Conservation (phyloP, 2,888 invertebrate species). For the Sicus ferrugineus region DNA sequence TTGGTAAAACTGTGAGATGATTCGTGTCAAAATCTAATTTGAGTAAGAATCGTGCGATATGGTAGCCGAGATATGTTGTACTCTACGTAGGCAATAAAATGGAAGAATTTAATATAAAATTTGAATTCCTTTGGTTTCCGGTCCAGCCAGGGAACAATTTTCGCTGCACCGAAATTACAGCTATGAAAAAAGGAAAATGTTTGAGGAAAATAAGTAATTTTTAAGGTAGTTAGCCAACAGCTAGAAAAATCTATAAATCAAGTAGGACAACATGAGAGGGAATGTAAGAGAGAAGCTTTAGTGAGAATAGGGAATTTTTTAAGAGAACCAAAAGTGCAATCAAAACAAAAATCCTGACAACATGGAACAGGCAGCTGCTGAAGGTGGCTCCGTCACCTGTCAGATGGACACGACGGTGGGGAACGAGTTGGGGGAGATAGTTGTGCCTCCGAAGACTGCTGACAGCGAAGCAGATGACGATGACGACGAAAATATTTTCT, state of each 20-base stretch:
- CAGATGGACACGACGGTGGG: slow-evolving; percentile 28
- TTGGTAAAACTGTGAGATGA: no score
- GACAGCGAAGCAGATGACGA: slow-evolving; percentile 37
- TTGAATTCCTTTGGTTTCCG: no score
- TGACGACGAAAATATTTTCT: slow-evolving; percentile 51
- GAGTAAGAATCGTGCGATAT: no score
- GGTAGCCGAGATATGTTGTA: no score
- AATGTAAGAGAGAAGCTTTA: not conserved
- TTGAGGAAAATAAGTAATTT: slow-evolving; percentile 6
- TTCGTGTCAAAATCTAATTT: no score
- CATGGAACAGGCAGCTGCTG: slow-evolving; percentile 40
- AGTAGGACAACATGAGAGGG: slow-evolving; percentile 29
- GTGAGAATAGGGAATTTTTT: not conserved
- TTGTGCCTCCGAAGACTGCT: not conserved
- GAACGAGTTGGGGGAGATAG: not conserved
- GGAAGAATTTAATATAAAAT: no score
- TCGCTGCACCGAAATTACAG: no score
- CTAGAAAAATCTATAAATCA: slow-evolving; percentile 47
- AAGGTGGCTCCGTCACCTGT: slow-evolving; percentile 33
- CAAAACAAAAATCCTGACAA: slow-evolving; percentile 27
- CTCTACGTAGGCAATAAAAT: no score
- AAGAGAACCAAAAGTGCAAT: slow-evolving; percentile 5
- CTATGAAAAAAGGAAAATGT: no score
- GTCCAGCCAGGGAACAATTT: no score
- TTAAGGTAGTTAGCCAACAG: slow-evolving; percentile 34